Conservation (phyloP, 2,113 vertebrate species). For the Chaetodon auriga region DNA sequence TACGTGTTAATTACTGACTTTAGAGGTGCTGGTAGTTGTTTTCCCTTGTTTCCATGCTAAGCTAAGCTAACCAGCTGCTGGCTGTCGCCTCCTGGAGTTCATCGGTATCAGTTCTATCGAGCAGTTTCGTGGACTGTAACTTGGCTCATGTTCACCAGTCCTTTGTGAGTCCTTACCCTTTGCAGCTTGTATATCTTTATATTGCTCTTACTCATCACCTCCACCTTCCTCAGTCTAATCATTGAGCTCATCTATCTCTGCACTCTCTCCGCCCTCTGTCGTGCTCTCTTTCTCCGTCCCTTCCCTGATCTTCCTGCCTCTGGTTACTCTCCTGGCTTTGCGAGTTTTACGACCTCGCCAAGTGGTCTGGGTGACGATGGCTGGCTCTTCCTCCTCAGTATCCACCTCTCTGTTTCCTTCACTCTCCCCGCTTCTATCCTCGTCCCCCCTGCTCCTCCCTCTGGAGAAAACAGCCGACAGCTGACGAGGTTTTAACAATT, state of each 20-base stretch:
- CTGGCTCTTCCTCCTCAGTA: neutral
- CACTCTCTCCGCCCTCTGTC: neutral
- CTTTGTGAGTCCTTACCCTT: too few species aligned
- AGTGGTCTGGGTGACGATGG: neutral
- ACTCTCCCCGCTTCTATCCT: slow-evolving; percentile 24
- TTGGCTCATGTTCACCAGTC: too few species aligned
- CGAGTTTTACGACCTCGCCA: slow-evolving; percentile 73
- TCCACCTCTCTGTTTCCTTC: slow-evolving; percentile 11
- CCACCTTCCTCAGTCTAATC: neutral
- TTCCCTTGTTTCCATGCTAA: too few species aligned
- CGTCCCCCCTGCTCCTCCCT: slow-evolving; percentile 11
- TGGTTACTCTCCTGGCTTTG: slow-evolving; percentile 59
- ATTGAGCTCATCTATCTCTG: neutral
- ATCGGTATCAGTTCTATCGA: neutral
- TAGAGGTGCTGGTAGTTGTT: too few species aligned
- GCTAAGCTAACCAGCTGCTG: too few species aligned
- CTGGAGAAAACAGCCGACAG: slow-evolving; percentile 16
- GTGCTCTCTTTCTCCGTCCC: slow-evolving; percentile 3
- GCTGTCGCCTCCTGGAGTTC: neutral
- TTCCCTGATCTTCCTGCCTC: slow-evolving; percentile 45
- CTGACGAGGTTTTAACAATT: neutral
- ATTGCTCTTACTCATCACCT: neutral
- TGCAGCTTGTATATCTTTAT: too few species aligned
- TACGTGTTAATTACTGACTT: too few species aligned
- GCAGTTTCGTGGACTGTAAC: neutral